phyloP scores from a whole-genome alignment of 1,140 invertebrate species.

The Drosophila insularis region DNA sequence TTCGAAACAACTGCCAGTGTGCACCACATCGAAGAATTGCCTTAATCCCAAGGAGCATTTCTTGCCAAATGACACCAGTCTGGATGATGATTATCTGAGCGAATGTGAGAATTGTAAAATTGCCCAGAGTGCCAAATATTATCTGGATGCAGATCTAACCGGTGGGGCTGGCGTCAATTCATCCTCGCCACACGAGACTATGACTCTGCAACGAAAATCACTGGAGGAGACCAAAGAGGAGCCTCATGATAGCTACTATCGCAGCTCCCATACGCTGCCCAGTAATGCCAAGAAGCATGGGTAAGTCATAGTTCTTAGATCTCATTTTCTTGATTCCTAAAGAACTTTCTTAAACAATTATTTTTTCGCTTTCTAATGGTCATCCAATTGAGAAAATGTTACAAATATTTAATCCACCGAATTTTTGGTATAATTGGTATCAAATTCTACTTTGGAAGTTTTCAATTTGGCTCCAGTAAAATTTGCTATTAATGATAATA shows the following conservation, averaged over 20 bases:
- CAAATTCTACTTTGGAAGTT: too few species aligned
- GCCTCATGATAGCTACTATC: constrained; percentile 85
- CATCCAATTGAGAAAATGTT: too few species aligned
- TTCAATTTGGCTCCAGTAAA: too few species aligned
- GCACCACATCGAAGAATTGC: constrained; percentile 82
- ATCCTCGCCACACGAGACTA: constrained; percentile 86
- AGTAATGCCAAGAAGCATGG: constrained; percentile 86
- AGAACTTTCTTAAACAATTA: too few species aligned
- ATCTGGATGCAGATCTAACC: constrained; percentile 85
- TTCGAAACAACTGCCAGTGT: constrained; percentile 78
- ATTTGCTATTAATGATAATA: too few species aligned
- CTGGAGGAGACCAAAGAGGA: constrained; percentile 83
- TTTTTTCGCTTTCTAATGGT: too few species aligned
- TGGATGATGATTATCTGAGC: constrained; percentile 89
- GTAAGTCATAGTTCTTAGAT: constrained; percentile 82
- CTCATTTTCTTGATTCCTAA: too few species aligned
- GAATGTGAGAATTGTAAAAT: constrained; percentile 93
- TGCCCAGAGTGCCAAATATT: constrained; percentile 86
- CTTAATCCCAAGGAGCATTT: constrained; percentile 82
- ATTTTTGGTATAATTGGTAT: too few species aligned
- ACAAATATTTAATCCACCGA: too few species aligned
- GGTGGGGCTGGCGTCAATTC: constrained; percentile 74
- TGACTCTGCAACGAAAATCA: constrained; percentile 87
- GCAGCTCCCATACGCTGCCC: constrained; percentile 87
- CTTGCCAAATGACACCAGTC: constrained; percentile 83